These are phyloP conservation scores for Linnaemya vulpina DNA, from an alignment of 2,888 invertebrate species.

Conservation along the genomic window DNA sequence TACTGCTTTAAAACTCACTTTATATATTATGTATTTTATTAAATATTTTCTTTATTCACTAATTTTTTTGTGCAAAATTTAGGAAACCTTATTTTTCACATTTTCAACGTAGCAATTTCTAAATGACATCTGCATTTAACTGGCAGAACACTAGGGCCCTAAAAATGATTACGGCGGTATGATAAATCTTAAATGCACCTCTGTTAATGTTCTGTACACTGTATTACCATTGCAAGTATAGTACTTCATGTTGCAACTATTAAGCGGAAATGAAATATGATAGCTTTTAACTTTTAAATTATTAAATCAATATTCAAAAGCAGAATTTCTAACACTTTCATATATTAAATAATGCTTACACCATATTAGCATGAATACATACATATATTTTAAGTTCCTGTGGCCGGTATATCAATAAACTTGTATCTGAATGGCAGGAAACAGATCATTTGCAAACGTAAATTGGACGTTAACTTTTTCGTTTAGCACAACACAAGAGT, in stretches of 20 bases:
- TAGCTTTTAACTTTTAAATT: no score
- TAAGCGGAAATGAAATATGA: neutral
- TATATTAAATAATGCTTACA: no score
- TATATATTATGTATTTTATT: conserved; percentile 27
- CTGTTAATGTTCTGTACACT: neutral
- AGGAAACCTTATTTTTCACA: conserved; percentile 69
- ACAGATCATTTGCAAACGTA: no score
- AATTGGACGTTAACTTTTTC: no score
- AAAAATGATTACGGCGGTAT: conserved; percentile 1
- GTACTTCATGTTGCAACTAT: no score
- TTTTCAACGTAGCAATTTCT: conserved; percentile 60
- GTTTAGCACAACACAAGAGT: no score
- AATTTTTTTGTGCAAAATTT: conserved; percentile 61
- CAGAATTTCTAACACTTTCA: no score
- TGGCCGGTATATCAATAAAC: no score
- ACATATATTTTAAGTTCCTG: no score
- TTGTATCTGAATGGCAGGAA: no score
- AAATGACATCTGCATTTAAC: conserved; percentile 43
- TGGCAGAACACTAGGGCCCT: conserved; percentile 23
- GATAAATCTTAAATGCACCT: conserved; percentile 5
- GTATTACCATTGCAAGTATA: neutral
- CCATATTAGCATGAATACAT: no score
- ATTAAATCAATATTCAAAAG: no score
- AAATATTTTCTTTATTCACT: conserved; percentile 42
- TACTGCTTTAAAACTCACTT: conserved; percentile 50